Evolutionary conservation across 1,140 invertebrate genomes (phyloP).

Genomic region (Calliopsis andreniformis): DNA sequence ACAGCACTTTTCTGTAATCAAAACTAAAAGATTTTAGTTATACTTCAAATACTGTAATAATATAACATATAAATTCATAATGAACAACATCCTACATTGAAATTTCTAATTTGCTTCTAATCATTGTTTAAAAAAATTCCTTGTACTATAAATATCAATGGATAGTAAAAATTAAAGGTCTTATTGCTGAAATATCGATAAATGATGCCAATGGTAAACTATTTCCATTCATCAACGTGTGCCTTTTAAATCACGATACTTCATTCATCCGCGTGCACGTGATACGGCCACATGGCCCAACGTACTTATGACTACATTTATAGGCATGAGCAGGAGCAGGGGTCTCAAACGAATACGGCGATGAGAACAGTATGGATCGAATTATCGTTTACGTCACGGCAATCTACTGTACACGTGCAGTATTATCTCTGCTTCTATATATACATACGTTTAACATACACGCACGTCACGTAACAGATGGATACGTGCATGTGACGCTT

Average conservation of each 20-base stretch:
- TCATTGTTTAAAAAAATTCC: no score
- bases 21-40: neutral
- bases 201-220: neutral
- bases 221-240: slow-evolving; percentile 34
- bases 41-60: neutral
- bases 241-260: slow-evolving; percentile 37
- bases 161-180: neutral
- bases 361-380: slow-evolving; percentile 25
- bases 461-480: neutral
- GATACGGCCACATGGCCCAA: slow-evolving; percentile 50
- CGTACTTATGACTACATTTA: slow-evolving; percentile 24
- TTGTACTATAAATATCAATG: no score
- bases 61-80: no score
- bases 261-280: slow-evolving; percentile 47
- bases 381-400: slow-evolving; percentile 39
- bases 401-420: slow-evolving; percentile 7
- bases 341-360: slow-evolving; percentile 20
- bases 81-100: no score
- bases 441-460: neutral
- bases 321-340: neutral
- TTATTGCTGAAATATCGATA: neutral
- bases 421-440: neutral
- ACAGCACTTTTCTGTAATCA: neutral
- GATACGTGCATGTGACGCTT: neutral
- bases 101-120: no score